phyloP scores from a whole-genome alignment of 2,888 invertebrate genomes.

The Petrolisthes cinctipes region DNA sequence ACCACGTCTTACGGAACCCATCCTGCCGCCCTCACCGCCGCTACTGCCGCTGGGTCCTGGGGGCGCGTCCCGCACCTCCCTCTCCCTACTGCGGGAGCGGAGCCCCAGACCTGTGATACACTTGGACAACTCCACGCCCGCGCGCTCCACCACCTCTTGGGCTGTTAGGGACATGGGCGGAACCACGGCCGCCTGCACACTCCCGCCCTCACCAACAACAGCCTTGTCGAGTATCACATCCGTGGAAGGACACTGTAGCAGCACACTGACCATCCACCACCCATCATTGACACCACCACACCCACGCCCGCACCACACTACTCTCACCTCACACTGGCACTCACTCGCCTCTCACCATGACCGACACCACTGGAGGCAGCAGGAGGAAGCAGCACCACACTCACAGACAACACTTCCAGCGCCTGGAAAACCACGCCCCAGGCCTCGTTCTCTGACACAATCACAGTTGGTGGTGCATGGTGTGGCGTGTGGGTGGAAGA shows the following conservation, averaged over 20 bases:
- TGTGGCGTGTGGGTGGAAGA: neutral
- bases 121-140: constrained; percentile 89
- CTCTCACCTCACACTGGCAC: neutral
- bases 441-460: neutral
- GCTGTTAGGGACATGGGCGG: constrained; percentile 64
- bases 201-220: constrained; percentile 18
- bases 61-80: constrained; percentile 73
- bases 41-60: constrained; percentile 15
- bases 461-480: constrained; percentile 9
- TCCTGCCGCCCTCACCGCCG: constrained; percentile 65
- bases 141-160: constrained; percentile 91
- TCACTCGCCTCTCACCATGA: neutral
- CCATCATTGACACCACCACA: neutral
- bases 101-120: constrained; percentile 76
- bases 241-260: neutral
- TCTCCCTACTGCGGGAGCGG: constrained; percentile 80
- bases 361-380: neutral
- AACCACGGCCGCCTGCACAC: constrained; percentile 21
- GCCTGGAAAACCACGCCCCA: constrained; percentile 29
- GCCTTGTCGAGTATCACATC: constrained; percentile 11
- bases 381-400: constrained; percentile 17
- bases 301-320: neutral
- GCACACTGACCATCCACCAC: neutral
- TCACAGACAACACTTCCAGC: constrained; percentile 34
- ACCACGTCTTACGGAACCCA: constrained; percentile 69